A percentile compares a stretch with the other conserved stretches of the same genome.
phyloP scores from a whole-genome alignment of 2,797 vertebrate genomes.

The Dendrocincla tyrannina region DNA sequence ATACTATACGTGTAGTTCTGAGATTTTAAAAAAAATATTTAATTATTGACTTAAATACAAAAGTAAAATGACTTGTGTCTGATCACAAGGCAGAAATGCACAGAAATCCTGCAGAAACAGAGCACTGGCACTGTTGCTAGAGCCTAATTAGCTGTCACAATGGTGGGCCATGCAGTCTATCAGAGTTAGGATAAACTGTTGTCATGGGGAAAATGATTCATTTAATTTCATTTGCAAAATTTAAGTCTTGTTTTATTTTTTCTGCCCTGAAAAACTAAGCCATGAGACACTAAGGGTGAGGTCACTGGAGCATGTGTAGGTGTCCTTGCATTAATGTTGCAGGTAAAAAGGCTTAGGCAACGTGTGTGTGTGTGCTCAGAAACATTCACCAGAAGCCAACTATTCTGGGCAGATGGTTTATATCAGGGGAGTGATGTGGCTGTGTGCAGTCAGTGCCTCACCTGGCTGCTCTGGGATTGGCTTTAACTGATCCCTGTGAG shows the following conservation, averaged over 20 bases:
- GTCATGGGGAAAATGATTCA: not conserved
- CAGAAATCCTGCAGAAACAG: not conserved
- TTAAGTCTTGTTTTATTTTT: not conserved
- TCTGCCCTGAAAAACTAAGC: not conserved
- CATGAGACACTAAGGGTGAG: rapidly evolving
- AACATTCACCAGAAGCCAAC: rapidly evolving
- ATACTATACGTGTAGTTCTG: not conserved
- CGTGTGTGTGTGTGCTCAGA: too few relatives aligned
- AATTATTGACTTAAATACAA: not conserved
- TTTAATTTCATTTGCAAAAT: not conserved
- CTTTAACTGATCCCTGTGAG: not conserved
- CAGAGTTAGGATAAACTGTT: not conserved
- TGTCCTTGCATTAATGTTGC: not conserved
- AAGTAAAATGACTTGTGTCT: not conserved
- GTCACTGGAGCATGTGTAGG: rapidly evolving
- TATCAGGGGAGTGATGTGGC: not conserved
- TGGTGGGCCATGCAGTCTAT: not conserved
- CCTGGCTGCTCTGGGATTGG: not conserved
- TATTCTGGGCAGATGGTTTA: not conserved
- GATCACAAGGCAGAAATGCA: not conserved
- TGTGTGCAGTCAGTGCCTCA: not conserved
- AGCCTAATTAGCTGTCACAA: not conserved
- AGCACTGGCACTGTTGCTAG: not conserved
- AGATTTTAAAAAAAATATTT: not conserved
- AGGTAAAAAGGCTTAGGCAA: not conserved